phyloP scores from a whole-genome alignment of 2,797 vertebrate species.

The Gorsachius magnificus region DNA sequence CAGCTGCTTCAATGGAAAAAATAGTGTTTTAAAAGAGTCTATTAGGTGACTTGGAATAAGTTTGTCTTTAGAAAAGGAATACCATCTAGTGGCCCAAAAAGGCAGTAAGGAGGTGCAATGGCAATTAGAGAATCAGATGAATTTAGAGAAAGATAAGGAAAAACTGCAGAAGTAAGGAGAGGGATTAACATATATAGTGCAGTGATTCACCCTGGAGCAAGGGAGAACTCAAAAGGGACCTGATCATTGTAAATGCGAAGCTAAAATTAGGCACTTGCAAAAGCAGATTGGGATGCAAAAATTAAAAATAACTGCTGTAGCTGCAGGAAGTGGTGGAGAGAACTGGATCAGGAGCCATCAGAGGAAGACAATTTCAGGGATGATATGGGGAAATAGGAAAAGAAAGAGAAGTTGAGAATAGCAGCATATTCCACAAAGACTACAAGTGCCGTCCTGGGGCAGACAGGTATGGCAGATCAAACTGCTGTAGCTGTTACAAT shows the following conservation, averaged over 20 bases:
- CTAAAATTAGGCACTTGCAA: slow-evolving; percentile 55
- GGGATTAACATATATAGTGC: slow-evolving; percentile 39
- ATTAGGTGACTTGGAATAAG: neutral
- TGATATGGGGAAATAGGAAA: slow-evolving; percentile 12
- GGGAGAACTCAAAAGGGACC: slow-evolving; percentile 52
- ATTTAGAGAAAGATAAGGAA: slow-evolving; percentile 12
- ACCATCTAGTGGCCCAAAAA: slow-evolving; percentile 65
- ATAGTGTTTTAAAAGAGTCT: neutral
- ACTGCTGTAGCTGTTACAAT: neutral
- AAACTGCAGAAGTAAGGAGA: neutral
- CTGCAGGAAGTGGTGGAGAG: slow-evolving; percentile 10
- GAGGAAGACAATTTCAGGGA: slow-evolving; percentile 3
- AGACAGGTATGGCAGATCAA: neutral
- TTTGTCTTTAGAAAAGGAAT: slow-evolving; percentile 59
- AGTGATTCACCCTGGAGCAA: slow-evolving; percentile 32
- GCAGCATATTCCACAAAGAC: neutral
- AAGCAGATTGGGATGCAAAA: slow-evolving; percentile 57
- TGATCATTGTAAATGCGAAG: slow-evolving; percentile 32
- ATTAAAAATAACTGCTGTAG: slow-evolving; percentile 57
- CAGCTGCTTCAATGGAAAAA: neutral
- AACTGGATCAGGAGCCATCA: slow-evolving; percentile 16
- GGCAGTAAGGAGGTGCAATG: neutral
- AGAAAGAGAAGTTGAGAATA: neutral
- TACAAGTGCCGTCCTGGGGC: neutral
- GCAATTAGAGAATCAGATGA: slow-evolving; percentile 2